Conservation (phyloP, 2,888 invertebrate genomes). For the Sphinx pinastri region DNA sequence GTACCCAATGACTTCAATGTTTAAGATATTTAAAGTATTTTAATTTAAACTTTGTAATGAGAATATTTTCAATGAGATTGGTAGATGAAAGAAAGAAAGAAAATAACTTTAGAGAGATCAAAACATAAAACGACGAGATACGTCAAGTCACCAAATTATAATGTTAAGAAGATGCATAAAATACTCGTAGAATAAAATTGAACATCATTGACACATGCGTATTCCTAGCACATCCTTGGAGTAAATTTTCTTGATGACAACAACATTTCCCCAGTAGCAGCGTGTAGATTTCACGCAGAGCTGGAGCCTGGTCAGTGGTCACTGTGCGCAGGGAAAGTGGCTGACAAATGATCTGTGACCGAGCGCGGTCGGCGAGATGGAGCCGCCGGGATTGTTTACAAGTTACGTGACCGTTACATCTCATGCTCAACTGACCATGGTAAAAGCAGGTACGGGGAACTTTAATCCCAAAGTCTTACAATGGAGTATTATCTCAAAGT, state of each 20-base stretch:
- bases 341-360: constrained; percentile 50
- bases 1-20: background rate
- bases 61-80: too few species aligned
- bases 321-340: constrained; percentile 50
- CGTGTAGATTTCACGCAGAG: constrained; percentile 11
- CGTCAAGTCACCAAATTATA: too few species aligned
- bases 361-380: constrained; percentile 34
- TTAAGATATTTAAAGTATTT: too few species aligned
- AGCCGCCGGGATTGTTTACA: constrained; percentile 42
- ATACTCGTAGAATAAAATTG: too few species aligned
- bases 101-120: too few species aligned
- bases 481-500: too few species aligned
- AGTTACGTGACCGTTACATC: constrained; percentile 25
- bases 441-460: too few species aligned
- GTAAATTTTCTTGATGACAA: background rate
- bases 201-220: background rate
- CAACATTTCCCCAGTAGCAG: background rate
- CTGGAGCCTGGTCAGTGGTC: constrained; percentile 36
- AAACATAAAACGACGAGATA: too few species aligned
- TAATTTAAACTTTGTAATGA: too few species aligned
- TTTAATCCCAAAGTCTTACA: too few species aligned
- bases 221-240: background rate
- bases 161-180: too few species aligned
- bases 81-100: too few species aligned
- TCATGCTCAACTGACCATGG: background rate